A percentile compares a stretch with the other conserved stretches of the same genome.
Conservation (phyloP, 2,888 invertebrate species). For the Hemistola chrysoprasaria region DNA sequence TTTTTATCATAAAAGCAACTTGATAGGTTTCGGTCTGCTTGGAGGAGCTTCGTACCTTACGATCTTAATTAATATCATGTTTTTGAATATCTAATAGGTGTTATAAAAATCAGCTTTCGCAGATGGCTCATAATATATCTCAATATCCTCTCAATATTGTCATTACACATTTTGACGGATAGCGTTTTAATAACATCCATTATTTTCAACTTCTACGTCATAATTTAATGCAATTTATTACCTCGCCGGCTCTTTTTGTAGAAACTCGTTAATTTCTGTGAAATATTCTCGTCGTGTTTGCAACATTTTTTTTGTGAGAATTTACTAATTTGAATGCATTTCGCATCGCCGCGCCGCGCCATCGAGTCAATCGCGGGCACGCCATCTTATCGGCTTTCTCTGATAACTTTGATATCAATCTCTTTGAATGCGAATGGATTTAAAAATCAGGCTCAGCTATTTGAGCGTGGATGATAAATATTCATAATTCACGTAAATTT, state of each 20-base stretch:
- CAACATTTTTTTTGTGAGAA: conserved; percentile 19
- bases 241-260: conserved; percentile 11
- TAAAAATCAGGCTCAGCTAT: conserved; percentile 17
- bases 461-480: conserved; percentile 13
- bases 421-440: conserved; percentile 21
- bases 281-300: conserved; percentile 20
- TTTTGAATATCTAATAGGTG: too few relatives aligned
- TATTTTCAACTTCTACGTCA: conserved; percentile 16
- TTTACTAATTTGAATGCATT: conserved; percentile 32
- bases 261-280: conserved; percentile 20
- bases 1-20: too few relatives aligned
- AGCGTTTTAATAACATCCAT: conserved; percentile 21
- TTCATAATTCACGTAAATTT: conserved; percentile 11
- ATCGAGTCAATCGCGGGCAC: conserved; percentile 19
- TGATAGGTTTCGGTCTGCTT: too few relatives aligned
- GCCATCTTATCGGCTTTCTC: conserved; percentile 24
- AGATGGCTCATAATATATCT: not conserved
- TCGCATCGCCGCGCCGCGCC: conserved; percentile 17
- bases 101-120: too few relatives aligned
- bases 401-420: conserved; percentile 26
- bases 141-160: conserved; percentile 8
- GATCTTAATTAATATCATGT: too few relatives aligned
- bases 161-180: conserved; percentile 13
- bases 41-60: too few relatives aligned
- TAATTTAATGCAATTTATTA: conserved; percentile 15